These are phyloP conservation scores for Teleogryllus oceanicus DNA, from an alignment of 2,888 invertebrate species.

Conservation along the genomic window DNA sequence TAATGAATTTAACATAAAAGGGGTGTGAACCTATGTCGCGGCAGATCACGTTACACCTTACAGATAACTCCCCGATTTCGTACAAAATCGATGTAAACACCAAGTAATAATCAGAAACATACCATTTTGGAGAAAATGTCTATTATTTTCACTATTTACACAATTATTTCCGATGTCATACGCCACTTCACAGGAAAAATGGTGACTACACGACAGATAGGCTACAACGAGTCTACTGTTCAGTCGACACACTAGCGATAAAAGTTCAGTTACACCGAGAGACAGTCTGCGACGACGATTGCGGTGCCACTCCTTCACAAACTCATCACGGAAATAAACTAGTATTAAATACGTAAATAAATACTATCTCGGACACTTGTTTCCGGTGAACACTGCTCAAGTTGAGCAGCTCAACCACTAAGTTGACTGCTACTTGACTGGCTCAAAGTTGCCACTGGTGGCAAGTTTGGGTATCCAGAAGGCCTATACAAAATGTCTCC, in stretches of 20 bases:
- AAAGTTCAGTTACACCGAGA: not conserved
- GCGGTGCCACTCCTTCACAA: too few species aligned
- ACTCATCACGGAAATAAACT: too few species aligned
- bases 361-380: too few species aligned
- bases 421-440: too few species aligned
- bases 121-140: slow-evolving; percentile 28
- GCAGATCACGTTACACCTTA: not conserved
- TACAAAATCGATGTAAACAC: not conserved
- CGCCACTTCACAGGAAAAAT: slow-evolving; percentile 31
- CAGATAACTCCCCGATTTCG: not conserved
- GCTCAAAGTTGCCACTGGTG: too few species aligned
- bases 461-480: too few species aligned
- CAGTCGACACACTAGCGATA: not conserved
- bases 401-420: too few species aligned
- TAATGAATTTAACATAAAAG: slow-evolving; percentile 26
- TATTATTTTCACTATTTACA: slow-evolving; percentile 23
- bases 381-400: too few species aligned
- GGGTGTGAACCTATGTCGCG: slow-evolving; percentile 31
- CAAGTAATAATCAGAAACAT: not conserved
- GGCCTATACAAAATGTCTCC: too few species aligned
- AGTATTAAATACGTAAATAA: too few species aligned
- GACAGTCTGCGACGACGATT: too few species aligned
- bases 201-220: slow-evolving; percentile 32
- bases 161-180: slow-evolving; percentile 28
- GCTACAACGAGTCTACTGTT: not conserved